Evolutionary conservation across 1,140 invertebrate genomes (phyloP).

Genomic region (Colletes gigas): DNA sequence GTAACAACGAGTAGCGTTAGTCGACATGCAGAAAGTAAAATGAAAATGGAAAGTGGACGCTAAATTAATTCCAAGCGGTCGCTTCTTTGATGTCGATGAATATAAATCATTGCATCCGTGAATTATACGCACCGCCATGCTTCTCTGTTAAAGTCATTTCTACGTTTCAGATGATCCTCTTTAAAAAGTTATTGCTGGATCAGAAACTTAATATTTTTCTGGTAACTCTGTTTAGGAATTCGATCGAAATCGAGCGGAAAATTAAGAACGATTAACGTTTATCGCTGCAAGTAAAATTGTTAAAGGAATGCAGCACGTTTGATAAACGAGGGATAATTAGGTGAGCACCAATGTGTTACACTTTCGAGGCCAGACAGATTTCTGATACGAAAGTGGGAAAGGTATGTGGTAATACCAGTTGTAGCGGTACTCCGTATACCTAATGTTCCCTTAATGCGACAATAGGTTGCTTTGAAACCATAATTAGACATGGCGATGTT

Average conservation of each 20-base stretch:
- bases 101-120: constrained; percentile 30
- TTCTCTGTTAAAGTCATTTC: neutral
- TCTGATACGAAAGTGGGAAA: constrained; percentile 24
- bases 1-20: constrained; percentile 15
- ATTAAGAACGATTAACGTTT: too few species aligned
- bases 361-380: constrained; percentile 26
- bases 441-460: neutral
- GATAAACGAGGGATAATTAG: neutral
- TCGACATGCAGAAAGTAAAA: constrained; percentile 56
- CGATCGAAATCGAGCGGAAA: too few species aligned
- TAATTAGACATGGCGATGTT: neutral
- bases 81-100: constrained; percentile 46
- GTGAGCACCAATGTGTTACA: constrained; percentile 6
- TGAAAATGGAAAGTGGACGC: constrained; percentile 61
- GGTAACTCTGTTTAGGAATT: too few species aligned
- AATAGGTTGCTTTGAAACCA: neutral
- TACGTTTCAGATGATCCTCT: too few species aligned
- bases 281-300: neutral
- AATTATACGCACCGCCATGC: neutral
- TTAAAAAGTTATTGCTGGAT: too few species aligned
- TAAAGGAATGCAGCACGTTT: neutral
- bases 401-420: constrained; percentile 37
- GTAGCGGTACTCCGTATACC: neutral
- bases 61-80: constrained; percentile 51
- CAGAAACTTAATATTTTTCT: too few species aligned